Conservation (phyloP, 2,113 vertebrate genomes). For the Dissostichus mawsoni region DNA sequence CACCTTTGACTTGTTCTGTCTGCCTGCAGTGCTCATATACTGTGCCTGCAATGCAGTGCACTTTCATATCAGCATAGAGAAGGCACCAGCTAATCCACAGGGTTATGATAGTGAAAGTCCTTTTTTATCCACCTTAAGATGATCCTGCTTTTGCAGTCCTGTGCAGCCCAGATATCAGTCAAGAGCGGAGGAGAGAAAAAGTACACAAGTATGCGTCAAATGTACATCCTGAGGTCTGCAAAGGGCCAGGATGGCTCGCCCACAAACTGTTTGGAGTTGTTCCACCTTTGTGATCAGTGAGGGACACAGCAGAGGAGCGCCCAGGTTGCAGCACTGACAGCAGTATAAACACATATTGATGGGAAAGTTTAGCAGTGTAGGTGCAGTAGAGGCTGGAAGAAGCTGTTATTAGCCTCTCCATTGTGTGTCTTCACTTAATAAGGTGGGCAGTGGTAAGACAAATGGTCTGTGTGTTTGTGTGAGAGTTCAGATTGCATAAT, state of each 20-base stretch:
- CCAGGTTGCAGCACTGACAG: slow-evolving; percentile 44
- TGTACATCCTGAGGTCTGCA: slow-evolving; percentile 54
- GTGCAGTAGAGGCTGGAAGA: slow-evolving; percentile 54
- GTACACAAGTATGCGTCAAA: slow-evolving; percentile 33
- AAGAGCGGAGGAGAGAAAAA: slow-evolving; percentile 50
- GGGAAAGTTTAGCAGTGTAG: slow-evolving; percentile 62
- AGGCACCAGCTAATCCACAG: slow-evolving; percentile 69
- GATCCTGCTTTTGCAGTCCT: slow-evolving; percentile 67
- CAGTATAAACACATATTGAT: slow-evolving; percentile 72
- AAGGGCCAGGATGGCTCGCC: slow-evolving; percentile 32
- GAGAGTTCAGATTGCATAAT: slow-evolving; percentile 27
- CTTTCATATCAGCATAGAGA: slow-evolving; percentile 62
- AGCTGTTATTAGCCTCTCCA: slow-evolving; percentile 46
- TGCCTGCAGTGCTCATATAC: slow-evolving; percentile 44
- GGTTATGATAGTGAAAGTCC: slow-evolving; percentile 67
- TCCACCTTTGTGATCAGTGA: slow-evolving; percentile 48
- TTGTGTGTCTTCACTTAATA: slow-evolving; percentile 51
- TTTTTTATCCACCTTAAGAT: slow-evolving; percentile 72
- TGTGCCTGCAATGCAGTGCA: slow-evolving; percentile 45
- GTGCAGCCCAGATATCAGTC: slow-evolving; percentile 61
- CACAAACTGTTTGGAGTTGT: slow-evolving; percentile 38
- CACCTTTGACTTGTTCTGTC: slow-evolving; percentile 45
- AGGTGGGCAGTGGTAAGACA: slow-evolving; percentile 43
- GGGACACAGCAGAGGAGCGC: slow-evolving; percentile 25
- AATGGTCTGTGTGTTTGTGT: slow-evolving; percentile 10